Evolutionary conservation across 2,113 vertebrate genomes (phyloP).

Genomic region (Tyrannus savana): DNA sequence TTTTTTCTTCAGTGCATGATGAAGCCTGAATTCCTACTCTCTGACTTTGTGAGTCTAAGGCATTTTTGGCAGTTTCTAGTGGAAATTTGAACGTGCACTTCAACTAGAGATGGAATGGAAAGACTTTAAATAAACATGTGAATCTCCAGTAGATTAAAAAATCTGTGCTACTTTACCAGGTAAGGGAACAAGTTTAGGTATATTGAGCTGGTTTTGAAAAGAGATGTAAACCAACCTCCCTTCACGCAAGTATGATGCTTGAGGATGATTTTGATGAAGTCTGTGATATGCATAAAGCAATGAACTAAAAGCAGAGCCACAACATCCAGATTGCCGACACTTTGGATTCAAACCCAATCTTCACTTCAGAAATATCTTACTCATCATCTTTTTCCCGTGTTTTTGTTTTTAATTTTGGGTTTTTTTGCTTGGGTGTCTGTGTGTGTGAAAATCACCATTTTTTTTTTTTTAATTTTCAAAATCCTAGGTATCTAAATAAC

Average conservation of each 20-base stretch:
- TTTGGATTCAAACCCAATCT: not conserved
- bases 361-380: not conserved
- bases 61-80: slow-evolving; percentile 64
- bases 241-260: not conserved
- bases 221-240: not conserved
- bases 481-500: not conserved
- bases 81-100: slow-evolving; percentile 68
- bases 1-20: slow-evolving; percentile 1
- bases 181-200: not conserved
- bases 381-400: rapidly evolving
- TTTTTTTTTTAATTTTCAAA: not conserved
- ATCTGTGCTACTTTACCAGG: not conserved
- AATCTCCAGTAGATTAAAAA: slow-evolving; percentile 19
- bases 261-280: not conserved
- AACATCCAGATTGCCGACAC: not conserved
- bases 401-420: too few relatives aligned
- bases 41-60: slow-evolving; percentile 43
- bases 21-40: slow-evolving; percentile 54
- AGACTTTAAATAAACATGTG: slow-evolving; percentile 60
- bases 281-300: not conserved
- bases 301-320: not conserved
- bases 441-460: not conserved
- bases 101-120: slow-evolving; percentile 36
- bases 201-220: not conserved
- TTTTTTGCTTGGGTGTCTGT: not conserved